These are phyloP conservation scores for Drosophila subquinaria DNA, from an alignment of 2,888 invertebrate species.

Conservation along the genomic window DNA sequence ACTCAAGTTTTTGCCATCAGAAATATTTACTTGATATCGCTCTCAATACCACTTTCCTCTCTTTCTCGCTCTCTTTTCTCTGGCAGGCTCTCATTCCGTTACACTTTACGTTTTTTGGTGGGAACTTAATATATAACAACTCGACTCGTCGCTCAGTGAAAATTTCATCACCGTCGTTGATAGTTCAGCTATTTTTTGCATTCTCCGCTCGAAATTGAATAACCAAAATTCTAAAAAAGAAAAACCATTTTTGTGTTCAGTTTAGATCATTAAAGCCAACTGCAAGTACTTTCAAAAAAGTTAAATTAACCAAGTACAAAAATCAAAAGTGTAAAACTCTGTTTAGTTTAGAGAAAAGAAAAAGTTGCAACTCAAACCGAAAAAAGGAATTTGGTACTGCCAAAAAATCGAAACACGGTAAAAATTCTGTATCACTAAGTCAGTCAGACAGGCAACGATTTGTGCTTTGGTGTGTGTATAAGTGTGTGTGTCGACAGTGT, in stretches of 20 bases:
- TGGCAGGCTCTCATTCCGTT: constrained; percentile 44
- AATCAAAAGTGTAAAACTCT: constrained; percentile 17
- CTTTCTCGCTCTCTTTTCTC: constrained; percentile 2
- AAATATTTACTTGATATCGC: background rate
- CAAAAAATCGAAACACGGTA: constrained; percentile 80
- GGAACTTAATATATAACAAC: constrained; percentile 73
- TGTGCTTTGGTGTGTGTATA: constrained; percentile 20
- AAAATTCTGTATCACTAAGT: constrained; percentile 80
- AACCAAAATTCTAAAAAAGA: constrained; percentile 45
- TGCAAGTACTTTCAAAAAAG: constrained; percentile 4
- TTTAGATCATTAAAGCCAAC: constrained; percentile 38
- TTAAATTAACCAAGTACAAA: constrained; percentile 3
- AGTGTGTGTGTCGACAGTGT: constrained; percentile 14
- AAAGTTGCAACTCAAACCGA: constrained; percentile 16
- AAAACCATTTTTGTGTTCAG: constrained; percentile 36
- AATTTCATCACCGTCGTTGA: constrained; percentile 84
- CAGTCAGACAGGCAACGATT: constrained; percentile 47
- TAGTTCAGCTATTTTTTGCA: constrained; percentile 74
- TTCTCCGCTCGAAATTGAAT: constrained; percentile 49
- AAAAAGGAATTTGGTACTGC: constrained; percentile 46
- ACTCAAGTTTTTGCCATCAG: background rate
- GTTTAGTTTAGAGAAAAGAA: constrained; percentile 1
- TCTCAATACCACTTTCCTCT: background rate
- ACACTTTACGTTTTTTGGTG: constrained; percentile 66
- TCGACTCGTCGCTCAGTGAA: constrained; percentile 80